Evolutionary conservation across 1,140 invertebrate genomes (phyloP).

Genomic region (Chelonus insularis): DNA sequence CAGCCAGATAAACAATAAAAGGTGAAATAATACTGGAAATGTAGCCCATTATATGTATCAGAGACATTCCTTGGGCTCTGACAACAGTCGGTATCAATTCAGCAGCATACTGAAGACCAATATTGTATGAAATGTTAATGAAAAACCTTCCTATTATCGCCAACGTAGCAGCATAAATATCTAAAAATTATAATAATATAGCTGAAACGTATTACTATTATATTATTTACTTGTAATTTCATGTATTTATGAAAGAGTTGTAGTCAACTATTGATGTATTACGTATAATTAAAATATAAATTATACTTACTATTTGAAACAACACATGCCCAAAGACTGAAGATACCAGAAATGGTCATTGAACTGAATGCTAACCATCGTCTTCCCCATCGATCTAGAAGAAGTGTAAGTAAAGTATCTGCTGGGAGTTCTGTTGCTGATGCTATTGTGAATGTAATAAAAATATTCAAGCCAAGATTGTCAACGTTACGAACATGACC

Average conservation of each 20-base stretch:
- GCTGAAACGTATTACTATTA: no score
- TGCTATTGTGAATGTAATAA: slow-evolving; percentile 81
- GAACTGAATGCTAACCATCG: slow-evolving; percentile 81
- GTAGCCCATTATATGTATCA: slow-evolving; percentile 86
- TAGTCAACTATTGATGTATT: no score
- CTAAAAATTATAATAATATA: slow-evolving; percentile 52
- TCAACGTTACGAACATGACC: slow-evolving; percentile 84
- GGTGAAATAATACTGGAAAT: slow-evolving; percentile 80
- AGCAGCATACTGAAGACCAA: slow-evolving; percentile 85
- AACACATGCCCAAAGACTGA: slow-evolving; percentile 74
- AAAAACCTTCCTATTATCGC: slow-evolving; percentile 81
- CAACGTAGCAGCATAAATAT: slow-evolving; percentile 68
- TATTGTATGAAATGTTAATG: slow-evolving; percentile 87
- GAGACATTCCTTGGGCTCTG: slow-evolving; percentile 77
- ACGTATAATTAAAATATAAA: not conserved
- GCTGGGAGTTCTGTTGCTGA: slow-evolving; percentile 81
- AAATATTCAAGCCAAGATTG: slow-evolving; percentile 77
- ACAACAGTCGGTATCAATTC: slow-evolving; percentile 86
- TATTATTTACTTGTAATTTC: no score
- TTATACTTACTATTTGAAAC: slow-evolving; percentile 66
- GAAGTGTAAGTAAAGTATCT: slow-evolving; percentile 77
- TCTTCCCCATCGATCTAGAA: slow-evolving; percentile 79
- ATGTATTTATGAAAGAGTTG: no score
- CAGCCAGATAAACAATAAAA: slow-evolving; percentile 79
- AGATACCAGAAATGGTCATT: slow-evolving; percentile 77